phyloP scores from a whole-genome alignment of 2,888 invertebrate species.

The Panzeria rudis region DNA sequence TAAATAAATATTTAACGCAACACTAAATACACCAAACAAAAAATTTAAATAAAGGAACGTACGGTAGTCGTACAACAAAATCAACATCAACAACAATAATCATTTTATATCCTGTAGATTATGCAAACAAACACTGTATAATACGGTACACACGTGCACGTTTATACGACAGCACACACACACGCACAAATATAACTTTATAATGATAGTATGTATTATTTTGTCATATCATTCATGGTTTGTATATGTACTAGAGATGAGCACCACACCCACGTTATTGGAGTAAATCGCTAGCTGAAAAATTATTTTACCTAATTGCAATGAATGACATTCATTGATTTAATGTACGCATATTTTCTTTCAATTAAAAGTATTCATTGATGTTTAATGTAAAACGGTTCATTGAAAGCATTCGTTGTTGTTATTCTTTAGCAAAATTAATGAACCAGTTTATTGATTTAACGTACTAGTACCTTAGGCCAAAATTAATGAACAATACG shows the following conservation, averaged over 20 bases:
- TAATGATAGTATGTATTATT: constrained; percentile 20
- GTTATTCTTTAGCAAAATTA: too few species aligned
- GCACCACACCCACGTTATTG: neutral
- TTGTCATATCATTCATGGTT: neutral
- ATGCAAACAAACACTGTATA: neutral
- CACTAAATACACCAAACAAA: constrained; percentile 43
- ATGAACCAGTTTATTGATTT: too few species aligned
- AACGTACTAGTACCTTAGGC: too few species aligned
- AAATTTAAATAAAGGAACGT: neutral
- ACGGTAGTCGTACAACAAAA: constrained; percentile 17
- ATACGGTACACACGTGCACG: neutral
- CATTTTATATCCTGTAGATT: constrained; percentile 31
- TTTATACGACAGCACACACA: neutral
- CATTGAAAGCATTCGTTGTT: too few species aligned
- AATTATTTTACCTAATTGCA: too few species aligned
- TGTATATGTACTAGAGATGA: neutral
- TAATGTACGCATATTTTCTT: too few species aligned
- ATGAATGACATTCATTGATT: too few species aligned
- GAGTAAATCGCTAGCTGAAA: neutral
- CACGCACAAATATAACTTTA: neutral
- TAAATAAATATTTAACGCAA: constrained; percentile 68
- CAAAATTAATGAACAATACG: too few species aligned
- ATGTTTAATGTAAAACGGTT: too few species aligned
- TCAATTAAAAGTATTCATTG: too few species aligned
- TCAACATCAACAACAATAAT: constrained; percentile 16